Base-by-base conservation (phyloP, 64 coral and sea anemone genomes). In the Porites lutea region DNA sequence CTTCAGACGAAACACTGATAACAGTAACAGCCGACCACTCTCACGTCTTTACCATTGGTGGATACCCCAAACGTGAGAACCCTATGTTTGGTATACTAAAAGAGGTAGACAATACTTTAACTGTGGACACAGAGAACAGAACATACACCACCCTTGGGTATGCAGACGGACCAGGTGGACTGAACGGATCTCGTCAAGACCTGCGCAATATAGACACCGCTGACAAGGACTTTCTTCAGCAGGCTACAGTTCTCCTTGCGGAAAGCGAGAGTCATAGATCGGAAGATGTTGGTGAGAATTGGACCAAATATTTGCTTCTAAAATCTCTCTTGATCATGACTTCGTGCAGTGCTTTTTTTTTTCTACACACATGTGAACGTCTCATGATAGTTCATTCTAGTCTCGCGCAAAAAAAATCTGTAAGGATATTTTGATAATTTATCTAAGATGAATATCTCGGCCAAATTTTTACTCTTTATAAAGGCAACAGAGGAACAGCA, bases 1-100 rank as follows among this genome's bases (percentile, higher is more conserved):
- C 89, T 84, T 2, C 51, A 98, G 96, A 92, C 4, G 93, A 98
- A 43, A 98, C 96, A 44, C 15, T 89, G 16, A 92, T 95, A 18
- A 50, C 94, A 8, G 82, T 92, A 13, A 98, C 96, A 19, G 96
- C 96, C 69, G 96, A 98, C 63, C 96, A 98, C 51, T 94, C 92
- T 14, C 96, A 98, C 75, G 79, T 89, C 52, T 98, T 98, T 67
- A 92, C 86, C 15, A 83, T 95, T 0, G 80, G 71, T 20, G 93
- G 89, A 66, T 80, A 92, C 37, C 91, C 91, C 8, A 93, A 85
- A 11, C 95, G 91, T 8, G 95, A 91, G 6, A 97, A 97, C 53
- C 81, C 88, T 7, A 92, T 94, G 88, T 98, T 98, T 84, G 78
- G 79, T n/a, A 71, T 79, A 7, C 83, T 85, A 1, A 44, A 79